phyloP scores from a whole-genome alignment of 2,113 vertebrate genomes.

The Tenebrosternarchus preto region DNA sequence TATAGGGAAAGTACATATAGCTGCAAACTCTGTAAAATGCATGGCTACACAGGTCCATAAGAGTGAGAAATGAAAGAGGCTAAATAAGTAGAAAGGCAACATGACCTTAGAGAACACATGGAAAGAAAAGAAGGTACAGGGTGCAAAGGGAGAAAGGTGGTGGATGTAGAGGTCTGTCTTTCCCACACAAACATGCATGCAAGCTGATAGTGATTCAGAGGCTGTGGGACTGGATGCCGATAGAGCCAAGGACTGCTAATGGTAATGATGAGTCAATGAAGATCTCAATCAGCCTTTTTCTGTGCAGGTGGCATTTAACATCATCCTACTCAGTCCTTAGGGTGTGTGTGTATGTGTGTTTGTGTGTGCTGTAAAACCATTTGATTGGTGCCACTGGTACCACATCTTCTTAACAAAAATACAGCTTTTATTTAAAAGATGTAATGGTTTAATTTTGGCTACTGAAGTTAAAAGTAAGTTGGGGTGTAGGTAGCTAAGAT shows the following conservation, averaged over 20 bases:
- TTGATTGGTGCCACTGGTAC: too few relatives aligned
- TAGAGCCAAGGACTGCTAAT: constrained; percentile 27
- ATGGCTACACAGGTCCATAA: not conserved
- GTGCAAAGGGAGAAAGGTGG: not conserved
- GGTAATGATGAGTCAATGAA: constrained; percentile 42
- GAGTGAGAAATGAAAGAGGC: not conserved
- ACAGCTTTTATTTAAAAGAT: too few relatives aligned
- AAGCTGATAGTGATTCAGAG: constrained; percentile 37
- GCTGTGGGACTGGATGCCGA: constrained; percentile 6
- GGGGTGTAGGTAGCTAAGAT: too few relatives aligned
- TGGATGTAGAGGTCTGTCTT: not conserved
- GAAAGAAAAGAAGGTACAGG: not conserved
- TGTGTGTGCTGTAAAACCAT: not conserved
- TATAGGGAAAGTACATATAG: too few relatives aligned
- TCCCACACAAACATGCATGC: not conserved
- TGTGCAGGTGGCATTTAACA: constrained; percentile 20
- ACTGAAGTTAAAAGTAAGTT: too few relatives aligned
- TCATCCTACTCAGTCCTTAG: constrained; percentile 24
- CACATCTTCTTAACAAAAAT: too few relatives aligned
- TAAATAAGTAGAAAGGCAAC: not conserved
- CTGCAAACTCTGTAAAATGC: too few relatives aligned
- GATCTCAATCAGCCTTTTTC: constrained; percentile 32
- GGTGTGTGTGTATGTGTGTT: not conserved
- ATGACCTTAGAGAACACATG: not conserved
- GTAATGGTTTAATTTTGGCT: too few relatives aligned